These are phyloP conservation scores for Chamaea fasciata DNA, from an alignment of 2,113 vertebrate genomes.

Conservation along the genomic window DNA sequence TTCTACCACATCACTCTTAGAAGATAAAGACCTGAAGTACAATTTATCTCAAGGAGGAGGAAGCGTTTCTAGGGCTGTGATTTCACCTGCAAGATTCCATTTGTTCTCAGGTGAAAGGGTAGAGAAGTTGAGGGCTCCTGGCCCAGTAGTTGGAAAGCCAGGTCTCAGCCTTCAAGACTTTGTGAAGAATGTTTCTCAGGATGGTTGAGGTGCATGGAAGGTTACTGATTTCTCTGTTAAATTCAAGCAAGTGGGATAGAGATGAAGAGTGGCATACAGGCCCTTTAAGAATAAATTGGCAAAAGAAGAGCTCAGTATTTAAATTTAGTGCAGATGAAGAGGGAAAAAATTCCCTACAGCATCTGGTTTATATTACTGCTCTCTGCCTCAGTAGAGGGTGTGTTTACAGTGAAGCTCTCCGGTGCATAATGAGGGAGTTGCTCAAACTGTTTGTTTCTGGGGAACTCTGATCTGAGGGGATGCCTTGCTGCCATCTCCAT, in stretches of 20 bases:
- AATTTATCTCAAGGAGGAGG: not conserved
- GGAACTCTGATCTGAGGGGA: not conserved
- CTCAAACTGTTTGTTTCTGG: not conserved
- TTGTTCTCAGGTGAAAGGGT: not conserved
- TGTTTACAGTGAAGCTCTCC: slow-evolving; percentile 56
- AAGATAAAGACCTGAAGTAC: not conserved
- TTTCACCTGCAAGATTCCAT: not conserved
- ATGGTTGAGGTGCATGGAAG: fast-evolving
- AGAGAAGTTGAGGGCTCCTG: not conserved
- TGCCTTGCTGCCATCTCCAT: not conserved
- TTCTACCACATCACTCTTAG: not conserved
- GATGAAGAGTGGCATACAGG: not conserved
- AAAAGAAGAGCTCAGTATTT: slow-evolving; percentile 59
- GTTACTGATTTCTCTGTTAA: not conserved
- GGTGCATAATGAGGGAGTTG: not conserved
- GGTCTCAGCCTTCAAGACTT: not conserved
- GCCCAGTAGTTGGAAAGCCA: not conserved
- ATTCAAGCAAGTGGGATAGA: not conserved
- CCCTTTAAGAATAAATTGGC: slow-evolving; percentile 69
- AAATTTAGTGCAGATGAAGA: slow-evolving; percentile 67
- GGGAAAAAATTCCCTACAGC: slow-evolving; percentile 53
- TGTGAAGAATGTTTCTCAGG: not conserved
- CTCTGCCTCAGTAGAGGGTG: slow-evolving; percentile 47
- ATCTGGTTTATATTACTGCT: slow-evolving; percentile 75
- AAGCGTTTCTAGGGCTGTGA: not conserved